phyloP scores from a whole-genome alignment of 64 coral and sea anemone genomes.

The Porites lutea region DNA sequence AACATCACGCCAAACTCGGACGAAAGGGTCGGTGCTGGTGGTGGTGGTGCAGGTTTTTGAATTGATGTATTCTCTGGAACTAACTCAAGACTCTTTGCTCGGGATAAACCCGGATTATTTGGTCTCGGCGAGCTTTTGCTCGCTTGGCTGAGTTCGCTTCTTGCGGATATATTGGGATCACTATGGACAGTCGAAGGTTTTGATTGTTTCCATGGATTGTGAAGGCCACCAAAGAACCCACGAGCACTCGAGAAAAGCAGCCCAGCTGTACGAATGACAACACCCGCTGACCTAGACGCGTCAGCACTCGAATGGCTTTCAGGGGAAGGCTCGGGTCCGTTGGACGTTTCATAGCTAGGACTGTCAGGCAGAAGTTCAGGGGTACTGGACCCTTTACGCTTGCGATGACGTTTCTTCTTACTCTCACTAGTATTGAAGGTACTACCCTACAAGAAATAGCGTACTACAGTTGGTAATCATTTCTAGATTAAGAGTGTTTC shows the following conservation, averaged over 20 bases:
- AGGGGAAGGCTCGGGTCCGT: constrained; percentile 1
- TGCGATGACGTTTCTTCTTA: constrained; percentile 68
- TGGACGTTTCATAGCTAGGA: not conserved
- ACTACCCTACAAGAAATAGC: constrained; percentile 6
- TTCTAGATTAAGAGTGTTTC: not conserved
- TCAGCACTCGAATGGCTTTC: constrained; percentile 13
- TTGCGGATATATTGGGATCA: constrained; percentile 42
- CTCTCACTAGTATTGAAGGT: not conserved
- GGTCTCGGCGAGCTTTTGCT: not conserved
- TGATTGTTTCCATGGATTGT: constrained; percentile 43
- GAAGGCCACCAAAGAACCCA: constrained; percentile 60
- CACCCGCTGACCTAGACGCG: constrained; percentile 57
- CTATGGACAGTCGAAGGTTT: constrained; percentile 21
- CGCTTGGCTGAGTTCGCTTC: not conserved
- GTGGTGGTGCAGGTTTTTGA: constrained; percentile 6
- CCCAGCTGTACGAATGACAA: constrained; percentile 80
- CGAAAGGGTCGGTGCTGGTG: constrained; percentile 30
- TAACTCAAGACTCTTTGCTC: constrained; percentile 59
- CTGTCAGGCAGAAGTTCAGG: not conserved
- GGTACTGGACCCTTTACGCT: constrained; percentile 2
- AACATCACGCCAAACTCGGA: constrained; percentile 37
- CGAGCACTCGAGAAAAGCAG: constrained; percentile 77
- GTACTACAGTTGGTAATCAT: not conserved
- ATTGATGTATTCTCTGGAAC: constrained; percentile 55
- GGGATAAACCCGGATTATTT: not conserved